phyloP scores from a whole-genome alignment of 2,888 invertebrate genomes.

The Aleiodes alternator region DNA sequence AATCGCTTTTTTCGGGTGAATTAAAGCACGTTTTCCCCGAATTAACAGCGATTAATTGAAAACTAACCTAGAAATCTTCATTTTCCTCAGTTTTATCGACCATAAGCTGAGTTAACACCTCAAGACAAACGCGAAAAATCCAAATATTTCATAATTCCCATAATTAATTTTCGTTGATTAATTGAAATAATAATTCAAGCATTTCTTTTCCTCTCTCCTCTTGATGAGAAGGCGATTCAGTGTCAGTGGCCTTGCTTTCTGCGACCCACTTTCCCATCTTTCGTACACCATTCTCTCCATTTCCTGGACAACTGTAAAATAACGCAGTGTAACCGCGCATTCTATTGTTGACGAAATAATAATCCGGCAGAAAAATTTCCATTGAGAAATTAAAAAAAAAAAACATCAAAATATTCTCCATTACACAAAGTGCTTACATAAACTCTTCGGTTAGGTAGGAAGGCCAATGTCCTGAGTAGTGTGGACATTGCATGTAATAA shows the following conservation, averaged over 20 bases:
- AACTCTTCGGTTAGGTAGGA: conserved; percentile 60
- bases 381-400: neutral
- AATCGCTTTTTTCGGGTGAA: too few species aligned
- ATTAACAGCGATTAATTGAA: too few species aligned
- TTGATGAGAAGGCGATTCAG: conserved; percentile 57
- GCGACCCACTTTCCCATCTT: conserved; percentile 73
- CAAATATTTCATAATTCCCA: too few species aligned
- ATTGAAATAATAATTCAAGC: conserved; percentile 17
- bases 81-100: too few species aligned
- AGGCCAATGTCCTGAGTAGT: conserved; percentile 68
- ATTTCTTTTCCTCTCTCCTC: conserved; percentile 15
- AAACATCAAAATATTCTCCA: neutral
- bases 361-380: neutral
- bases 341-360: conserved; percentile 12
- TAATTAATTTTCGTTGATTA: neutral
- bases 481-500: conserved; percentile 37
- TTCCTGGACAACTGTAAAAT: conserved; percentile 29
- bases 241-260: conserved; percentile 76
- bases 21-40: too few species aligned
- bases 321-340: conserved; percentile 1
- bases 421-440: conserved; percentile 59
- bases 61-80: too few species aligned
- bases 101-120: too few species aligned
- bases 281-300: conserved; percentile 13
- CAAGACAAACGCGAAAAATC: too few species aligned